Conservation (phyloP, 1,140 invertebrate species). For the Atta cephalotes region DNA sequence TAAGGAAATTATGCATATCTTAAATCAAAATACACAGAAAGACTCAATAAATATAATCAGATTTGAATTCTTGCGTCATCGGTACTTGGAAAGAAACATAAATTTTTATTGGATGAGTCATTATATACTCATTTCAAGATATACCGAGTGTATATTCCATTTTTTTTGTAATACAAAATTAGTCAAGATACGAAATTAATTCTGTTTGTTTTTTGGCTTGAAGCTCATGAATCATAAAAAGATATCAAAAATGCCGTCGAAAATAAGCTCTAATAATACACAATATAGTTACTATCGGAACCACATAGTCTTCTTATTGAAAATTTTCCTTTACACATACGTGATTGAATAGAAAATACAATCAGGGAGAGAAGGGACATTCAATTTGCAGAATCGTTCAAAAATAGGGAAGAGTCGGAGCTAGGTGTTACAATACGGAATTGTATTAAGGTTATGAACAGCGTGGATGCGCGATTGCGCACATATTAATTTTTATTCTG, state of each 20-base stretch:
- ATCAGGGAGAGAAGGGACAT: not conserved
- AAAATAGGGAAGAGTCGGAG: not conserved
- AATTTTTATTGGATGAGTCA: not conserved
- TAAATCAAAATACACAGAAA: not conserved
- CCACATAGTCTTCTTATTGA: not conserved
- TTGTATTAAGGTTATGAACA: not conserved
- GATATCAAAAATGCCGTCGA: not conserved
- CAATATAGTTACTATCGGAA: not conserved
- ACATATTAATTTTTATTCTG: not conserved
- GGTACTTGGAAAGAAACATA: not conserved
- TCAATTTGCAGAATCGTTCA: not conserved
- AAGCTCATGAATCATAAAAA: not conserved
- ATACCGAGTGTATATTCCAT: not conserved
- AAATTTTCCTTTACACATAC: not conserved
- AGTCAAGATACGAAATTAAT: not conserved
- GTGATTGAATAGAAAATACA: not conserved
- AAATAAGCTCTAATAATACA: not conserved
- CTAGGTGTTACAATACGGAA: not conserved
- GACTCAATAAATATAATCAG: not conserved
- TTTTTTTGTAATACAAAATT: too few species aligned
- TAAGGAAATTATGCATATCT: not conserved
- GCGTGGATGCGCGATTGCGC: not conserved
- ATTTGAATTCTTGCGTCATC: not conserved
- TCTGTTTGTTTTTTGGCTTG: not conserved
- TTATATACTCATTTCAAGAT: not conserved